Conservation (phyloP, 2,888 invertebrate genomes). For the Pandemis heparana region DNA sequence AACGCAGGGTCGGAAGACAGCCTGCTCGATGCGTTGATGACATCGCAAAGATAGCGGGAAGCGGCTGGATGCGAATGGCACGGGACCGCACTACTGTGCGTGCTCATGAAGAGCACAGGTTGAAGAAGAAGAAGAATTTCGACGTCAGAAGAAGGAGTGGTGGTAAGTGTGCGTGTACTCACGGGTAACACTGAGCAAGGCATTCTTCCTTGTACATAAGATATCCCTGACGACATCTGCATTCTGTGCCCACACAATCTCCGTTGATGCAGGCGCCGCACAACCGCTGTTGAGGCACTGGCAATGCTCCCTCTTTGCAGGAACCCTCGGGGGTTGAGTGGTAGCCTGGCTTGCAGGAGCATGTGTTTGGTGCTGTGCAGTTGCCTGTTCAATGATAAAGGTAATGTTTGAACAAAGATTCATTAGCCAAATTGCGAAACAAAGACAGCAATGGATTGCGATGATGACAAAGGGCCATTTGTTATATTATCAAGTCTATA, state of each 20-base stretch:
- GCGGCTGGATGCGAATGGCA: too few species aligned
- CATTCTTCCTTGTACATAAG: conserved; percentile 38
- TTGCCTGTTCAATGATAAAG: conserved; percentile 59
- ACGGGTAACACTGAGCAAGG: conserved; percentile 28
- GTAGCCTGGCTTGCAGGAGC: conserved; percentile 75
- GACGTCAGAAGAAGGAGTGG: too few species aligned
- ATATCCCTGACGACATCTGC: conserved; percentile 68
- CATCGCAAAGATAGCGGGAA: too few species aligned
- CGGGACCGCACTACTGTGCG: too few species aligned
- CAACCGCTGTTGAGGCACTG: not conserved
- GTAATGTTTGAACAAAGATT: conserved; percentile 51
- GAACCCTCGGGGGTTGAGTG: conserved; percentile 59
- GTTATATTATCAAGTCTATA: not conserved
- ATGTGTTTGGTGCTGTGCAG: conserved; percentile 84
- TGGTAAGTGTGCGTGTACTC: not conserved
- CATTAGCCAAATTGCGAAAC: not conserved
- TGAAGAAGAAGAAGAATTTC: too few species aligned
- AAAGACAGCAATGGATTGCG: too few species aligned
- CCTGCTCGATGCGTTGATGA: too few species aligned
- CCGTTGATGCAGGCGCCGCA: conserved; percentile 64
- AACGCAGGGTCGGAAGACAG: too few species aligned
- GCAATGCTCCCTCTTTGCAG: conserved; percentile 53
- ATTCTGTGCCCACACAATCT: conserved; percentile 75
- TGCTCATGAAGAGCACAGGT: too few species aligned
- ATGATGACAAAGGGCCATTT: too few species aligned